Base-by-base conservation (phyloP, 2,888 invertebrate genomes). In the Agrotis ipsilon region DNA sequence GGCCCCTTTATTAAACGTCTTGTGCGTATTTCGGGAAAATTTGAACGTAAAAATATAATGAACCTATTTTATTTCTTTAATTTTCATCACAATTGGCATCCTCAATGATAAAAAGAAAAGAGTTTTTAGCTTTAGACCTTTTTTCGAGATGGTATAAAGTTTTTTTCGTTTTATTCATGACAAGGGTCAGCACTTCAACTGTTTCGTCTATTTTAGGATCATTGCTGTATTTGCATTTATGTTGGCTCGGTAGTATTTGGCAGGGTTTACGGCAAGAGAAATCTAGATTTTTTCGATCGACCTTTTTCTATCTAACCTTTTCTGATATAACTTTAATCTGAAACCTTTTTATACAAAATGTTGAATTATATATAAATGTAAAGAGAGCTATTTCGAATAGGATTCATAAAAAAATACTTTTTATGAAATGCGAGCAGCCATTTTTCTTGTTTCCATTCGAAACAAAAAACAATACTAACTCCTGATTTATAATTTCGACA, bases 1-100 rank as follows among this genome's bases (percentile, higher is more conserved):
- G 86, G 86, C 75, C 61, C 75, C 78, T 86, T 87, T 89, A 90
- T 89, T 89, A 86, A 90, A 87, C 59, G 62, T 76, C 74, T 74
- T 39, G 57, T 55, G 59, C 61, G 73, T 71, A 77, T 63, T 78
- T 58, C 66, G 74, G 67, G 73, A 80, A 73, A 85, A 80, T 77
- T 66, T 19, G n/a, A 64, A 75, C 68, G 64, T 68, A 75, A 78
- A 80, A 74, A 71, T 61, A 68, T 76, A 81, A 84, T 70, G 80
- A 64, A 66, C 62, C 71, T 75, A 72, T 80, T 80, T 76, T 72
- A 70, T 77, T 76, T 80, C 64, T 83, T 81, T 81, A 76, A 81
- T 83, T 82, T 69, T 73, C 62, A 62, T 68, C 71, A 78, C 54
- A 80, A 72, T 78, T 72, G 68, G n/a, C 61, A 60, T 68, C 63